Evolutionary conservation across 2,888 invertebrate species (phyloP).

Genomic region (Lysandra coridon): DNA sequence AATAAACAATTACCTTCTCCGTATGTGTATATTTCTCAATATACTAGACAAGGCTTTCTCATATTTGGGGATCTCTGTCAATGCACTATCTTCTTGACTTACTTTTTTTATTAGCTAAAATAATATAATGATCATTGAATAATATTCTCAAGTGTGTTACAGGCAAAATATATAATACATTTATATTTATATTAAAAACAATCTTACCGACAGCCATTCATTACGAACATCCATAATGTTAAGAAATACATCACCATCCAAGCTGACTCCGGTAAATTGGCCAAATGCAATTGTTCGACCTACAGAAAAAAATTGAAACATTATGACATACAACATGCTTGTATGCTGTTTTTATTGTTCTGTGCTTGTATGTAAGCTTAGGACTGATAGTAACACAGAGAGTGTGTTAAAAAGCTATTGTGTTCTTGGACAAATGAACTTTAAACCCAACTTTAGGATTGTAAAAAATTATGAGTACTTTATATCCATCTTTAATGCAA

Average conservation of each 20-base stretch:
- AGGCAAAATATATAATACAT: neutral
- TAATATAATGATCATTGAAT: neutral
- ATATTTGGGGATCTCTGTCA: constrained; percentile 89
- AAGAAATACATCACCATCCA: constrained; percentile 93
- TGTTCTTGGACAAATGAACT: too few relatives aligned
- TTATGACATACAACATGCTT: neutral
- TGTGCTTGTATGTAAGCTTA: too few relatives aligned
- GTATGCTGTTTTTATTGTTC: too few relatives aligned
- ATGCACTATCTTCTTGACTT: constrained; percentile 85
- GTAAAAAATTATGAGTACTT: too few relatives aligned
- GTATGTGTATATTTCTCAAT: constrained; percentile 90
- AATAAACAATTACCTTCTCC: constrained; percentile 81
- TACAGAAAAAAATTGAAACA: constrained; percentile 56
- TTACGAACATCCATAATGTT: constrained; percentile 96
- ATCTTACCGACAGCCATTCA: constrained; percentile 94
- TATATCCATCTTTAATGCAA: too few relatives aligned
- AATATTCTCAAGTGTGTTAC: neutral
- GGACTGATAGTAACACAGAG: too few relatives aligned
- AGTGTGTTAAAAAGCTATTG: too few relatives aligned
- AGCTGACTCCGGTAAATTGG: constrained; percentile 93
- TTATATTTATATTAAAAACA: neutral
- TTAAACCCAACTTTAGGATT: too few relatives aligned
- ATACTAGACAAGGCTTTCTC: constrained; percentile 92
- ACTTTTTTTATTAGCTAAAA: constrained; percentile 90
- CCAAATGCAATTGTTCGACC: constrained; percentile 92